A percentile compares a stretch with the other conserved stretches of the same genome.
Evolutionary conservation across 2,888 invertebrate species (phyloP).

Genomic region (Limnephilus lunatus): DNA sequence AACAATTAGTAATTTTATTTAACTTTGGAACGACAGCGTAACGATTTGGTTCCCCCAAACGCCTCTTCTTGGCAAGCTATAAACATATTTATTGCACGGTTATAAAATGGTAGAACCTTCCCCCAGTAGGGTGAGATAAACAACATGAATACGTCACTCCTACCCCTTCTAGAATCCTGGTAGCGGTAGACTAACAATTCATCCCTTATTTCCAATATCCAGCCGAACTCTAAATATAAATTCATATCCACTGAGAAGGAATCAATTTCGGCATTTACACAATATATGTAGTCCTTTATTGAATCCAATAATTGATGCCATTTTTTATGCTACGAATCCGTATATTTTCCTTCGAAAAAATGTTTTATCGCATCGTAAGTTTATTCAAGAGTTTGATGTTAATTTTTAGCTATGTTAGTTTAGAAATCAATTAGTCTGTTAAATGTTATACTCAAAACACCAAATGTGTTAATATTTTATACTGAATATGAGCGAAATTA

Average conservation of each 20-base stretch:
- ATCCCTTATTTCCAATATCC: conserved; percentile 30
- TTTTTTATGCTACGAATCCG: not conserved
- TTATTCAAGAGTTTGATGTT: not conserved
- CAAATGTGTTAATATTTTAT: not conserved
- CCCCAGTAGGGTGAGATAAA: conserved; percentile 6
- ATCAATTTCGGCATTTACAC: conserved; percentile 22
- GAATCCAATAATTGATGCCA: not conserved
- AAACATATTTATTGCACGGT: conserved; percentile 62
- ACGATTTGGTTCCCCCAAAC: conserved; percentile 3
- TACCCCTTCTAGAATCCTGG: not conserved
- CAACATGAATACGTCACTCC: conserved; percentile 24
- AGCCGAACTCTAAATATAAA: conserved; percentile 21
- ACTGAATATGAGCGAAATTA: no score
- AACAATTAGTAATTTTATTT: not conserved
- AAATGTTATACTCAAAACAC: not conserved
- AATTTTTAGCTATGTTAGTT: not conserved
- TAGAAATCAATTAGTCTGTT: not conserved
- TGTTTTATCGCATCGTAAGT: not conserved
- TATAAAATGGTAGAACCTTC: conserved; percentile 52
- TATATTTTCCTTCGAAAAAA: not conserved
- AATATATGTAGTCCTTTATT: conserved; percentile 32
- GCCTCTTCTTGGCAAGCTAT: conserved; percentile 37
- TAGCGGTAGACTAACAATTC: conserved; percentile 16
- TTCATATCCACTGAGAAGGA: conserved; percentile 14
- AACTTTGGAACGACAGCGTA: not conserved